A percentile compares a stretch with the other conserved stretches of the same genome.
Evolutionary conservation across 2,888 invertebrate species (phyloP).

Genomic region (Scaptomyza cyrtandrae): DNA sequence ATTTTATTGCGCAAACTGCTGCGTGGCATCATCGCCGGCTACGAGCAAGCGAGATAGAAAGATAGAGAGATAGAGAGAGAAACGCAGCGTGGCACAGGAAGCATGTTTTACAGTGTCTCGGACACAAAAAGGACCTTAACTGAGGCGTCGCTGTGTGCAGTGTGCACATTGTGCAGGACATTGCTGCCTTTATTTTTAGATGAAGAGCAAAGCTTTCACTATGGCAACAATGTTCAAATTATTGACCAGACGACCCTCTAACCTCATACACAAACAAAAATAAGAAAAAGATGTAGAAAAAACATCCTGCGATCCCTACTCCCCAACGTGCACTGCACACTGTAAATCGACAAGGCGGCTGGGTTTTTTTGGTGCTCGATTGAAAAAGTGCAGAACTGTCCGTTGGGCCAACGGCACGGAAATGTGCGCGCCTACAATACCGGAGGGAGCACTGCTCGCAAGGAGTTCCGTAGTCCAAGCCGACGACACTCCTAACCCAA

Average conservation of each 20-base stretch:
- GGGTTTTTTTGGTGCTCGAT: constrained; percentile 61
- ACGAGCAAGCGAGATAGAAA: constrained; percentile 13
- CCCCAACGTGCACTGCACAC: constrained; percentile 62
- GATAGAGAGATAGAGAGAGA: neutral
- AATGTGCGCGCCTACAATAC: constrained; percentile 59
- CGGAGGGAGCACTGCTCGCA: constrained; percentile 17
- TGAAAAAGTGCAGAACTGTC: constrained; percentile 73
- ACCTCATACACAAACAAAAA: constrained; percentile 17
- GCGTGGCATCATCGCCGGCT: constrained; percentile 61
- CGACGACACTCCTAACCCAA: constrained; percentile 77
- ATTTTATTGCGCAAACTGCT: constrained; percentile 84
- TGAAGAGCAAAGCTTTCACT: constrained; percentile 83
- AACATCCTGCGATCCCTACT: constrained; percentile 36
- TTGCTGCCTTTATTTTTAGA: constrained; percentile 60
- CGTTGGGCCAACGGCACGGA: constrained; percentile 53
- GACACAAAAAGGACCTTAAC: constrained; percentile 63
- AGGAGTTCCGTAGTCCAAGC: constrained; percentile 28
- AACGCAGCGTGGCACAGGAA: constrained; percentile 37
- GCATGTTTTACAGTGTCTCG: constrained; percentile 68
- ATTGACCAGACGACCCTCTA: constrained; percentile 72
- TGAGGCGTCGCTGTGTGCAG: constrained; percentile 20
- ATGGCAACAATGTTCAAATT: constrained; percentile 83
- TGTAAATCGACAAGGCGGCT: constrained; percentile 69
- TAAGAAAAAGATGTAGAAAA: constrained; percentile 5
- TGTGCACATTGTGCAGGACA: constrained; percentile 55